Evolutionary conservation across 2,113 vertebrate species (phyloP).

Genomic region (Tetraodon nigroviridis): DNA sequence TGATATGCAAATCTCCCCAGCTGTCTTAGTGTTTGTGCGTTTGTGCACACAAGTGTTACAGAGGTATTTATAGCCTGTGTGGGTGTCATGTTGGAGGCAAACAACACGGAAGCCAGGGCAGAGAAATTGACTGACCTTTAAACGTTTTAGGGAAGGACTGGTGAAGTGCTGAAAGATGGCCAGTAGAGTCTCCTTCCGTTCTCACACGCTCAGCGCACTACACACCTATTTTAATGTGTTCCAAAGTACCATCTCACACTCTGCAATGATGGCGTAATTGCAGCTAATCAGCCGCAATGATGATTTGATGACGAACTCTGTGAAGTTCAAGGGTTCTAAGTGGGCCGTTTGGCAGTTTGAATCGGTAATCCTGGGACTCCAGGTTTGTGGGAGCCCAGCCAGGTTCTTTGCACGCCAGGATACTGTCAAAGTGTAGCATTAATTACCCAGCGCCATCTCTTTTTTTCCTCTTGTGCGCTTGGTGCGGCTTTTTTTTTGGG

Average conservation of each 20-base stretch:
- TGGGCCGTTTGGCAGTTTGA: constrained; percentile 57
- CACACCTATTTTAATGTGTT: constrained; percentile 37
- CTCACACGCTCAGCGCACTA: constrained; percentile 31
- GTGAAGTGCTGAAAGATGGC: constrained; percentile 38
- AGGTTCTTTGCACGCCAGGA: constrained; percentile 38
- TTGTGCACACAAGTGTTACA: too few relatives aligned
- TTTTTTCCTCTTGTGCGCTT: constrained; percentile 11
- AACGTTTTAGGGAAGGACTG: constrained; percentile 23
- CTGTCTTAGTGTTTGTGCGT: too few relatives aligned
- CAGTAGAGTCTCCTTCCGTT: constrained; percentile 23
- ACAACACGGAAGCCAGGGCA: constrained; percentile 23
- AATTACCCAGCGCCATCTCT: constrained; percentile 48
- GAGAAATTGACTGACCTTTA: constrained; percentile 43
- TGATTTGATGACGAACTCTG: constrained; percentile 59
- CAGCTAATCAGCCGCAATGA: constrained; percentile 46
- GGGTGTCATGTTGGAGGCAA: constrained; percentile 18
- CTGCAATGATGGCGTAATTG: constrained; percentile 50
- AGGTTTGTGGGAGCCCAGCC: constrained; percentile 57
- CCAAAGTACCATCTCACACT: constrained; percentile 37
- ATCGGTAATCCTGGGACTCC: constrained; percentile 33
- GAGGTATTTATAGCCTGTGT: not conserved
- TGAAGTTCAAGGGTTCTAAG: constrained; percentile 58
- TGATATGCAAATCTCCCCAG: too few relatives aligned
- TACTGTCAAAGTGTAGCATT: constrained; percentile 35
- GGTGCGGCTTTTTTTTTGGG: constrained; percentile 5